Base-by-base conservation (phyloP, 2,888 invertebrate species). In the Anoplius nigerrimus region DNA sequence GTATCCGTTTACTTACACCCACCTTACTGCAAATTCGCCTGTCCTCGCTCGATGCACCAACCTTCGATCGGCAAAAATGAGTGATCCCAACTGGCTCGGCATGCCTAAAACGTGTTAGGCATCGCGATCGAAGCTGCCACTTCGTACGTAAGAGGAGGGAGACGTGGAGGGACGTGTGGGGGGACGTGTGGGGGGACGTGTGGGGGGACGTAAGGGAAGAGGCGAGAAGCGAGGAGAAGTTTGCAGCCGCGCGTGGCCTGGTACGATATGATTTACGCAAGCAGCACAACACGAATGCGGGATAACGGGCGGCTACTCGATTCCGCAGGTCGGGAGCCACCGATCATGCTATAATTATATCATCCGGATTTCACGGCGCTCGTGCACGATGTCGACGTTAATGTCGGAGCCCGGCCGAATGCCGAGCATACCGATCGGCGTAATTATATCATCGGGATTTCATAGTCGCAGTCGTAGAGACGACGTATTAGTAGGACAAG, bases 361-460 rank as follows among this genome's bases (percentile, higher is more conserved):
- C 77, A 75, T 65, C 60, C 51, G 68, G 63, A 63, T 77, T 69
- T 65, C 79, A 46, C 18, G 22, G 15, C 62, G 57, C 22, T 63
- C 54, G 53, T 45, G 18, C 18, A 48, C 8, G 48, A 48, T 18
- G 48, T 18, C 18, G 48, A 48, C 16, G 48, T 48, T 48, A 48
- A 48, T 48, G 18, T 18, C 48, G 48, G 16, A 18, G 24, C 24
- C 8, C 46, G 43, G 46, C 16, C 21, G 45, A 58, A 58, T 46
- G 46, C 43, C 46, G 57, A 22, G 57, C 62, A 56, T 42, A 45
- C 27, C 24, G 64, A 64, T 66, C 53, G 66, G 64, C 63, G 71
- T 71, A 71, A 75, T 75, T 72, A 69, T 66, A 75, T 75, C 69
- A 75, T 75, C 62, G 69, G 59, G 64, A 75, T 75, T 75, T 46